Conservation (phyloP, 1,140 invertebrate species). For the Polypedilum pembai region DNA sequence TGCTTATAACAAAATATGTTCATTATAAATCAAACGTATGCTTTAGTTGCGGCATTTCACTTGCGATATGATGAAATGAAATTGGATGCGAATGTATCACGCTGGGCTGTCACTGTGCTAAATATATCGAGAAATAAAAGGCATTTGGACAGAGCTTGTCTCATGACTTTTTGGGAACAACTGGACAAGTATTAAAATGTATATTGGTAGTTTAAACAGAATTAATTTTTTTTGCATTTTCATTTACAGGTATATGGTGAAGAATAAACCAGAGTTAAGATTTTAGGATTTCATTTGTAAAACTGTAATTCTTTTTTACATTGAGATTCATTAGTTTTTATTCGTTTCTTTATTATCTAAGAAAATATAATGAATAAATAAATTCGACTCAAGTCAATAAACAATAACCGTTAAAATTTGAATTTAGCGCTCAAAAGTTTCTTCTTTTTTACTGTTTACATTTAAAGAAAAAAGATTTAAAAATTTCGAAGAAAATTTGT, state of each 20-base stretch:
- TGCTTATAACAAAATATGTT: constrained; percentile 30
- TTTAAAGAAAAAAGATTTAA: neutral
- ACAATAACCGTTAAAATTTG: neutral
- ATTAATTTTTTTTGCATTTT: constrained; percentile 38
- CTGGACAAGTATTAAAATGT: constrained; percentile 70
- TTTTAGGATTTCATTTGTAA: constrained; percentile 52
- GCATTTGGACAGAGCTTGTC: constrained; percentile 90
- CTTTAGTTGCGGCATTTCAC: constrained; percentile 92
- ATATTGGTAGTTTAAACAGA: constrained; percentile 21
- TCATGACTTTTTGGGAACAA: constrained; percentile 96
- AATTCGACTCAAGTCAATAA: neutral
- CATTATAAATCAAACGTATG: constrained; percentile 31
- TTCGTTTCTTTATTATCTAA: neutral
- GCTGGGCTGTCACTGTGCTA: constrained; percentile 93
- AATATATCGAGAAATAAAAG: constrained; percentile 86
- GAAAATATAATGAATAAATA: neutral
- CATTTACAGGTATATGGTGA: constrained; percentile 78
- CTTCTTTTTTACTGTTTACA: neutral
- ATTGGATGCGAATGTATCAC: constrained; percentile 85
- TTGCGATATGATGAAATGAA: constrained; percentile 95
- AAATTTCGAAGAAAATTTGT: neutral
- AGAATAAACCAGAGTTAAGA: constrained; percentile 83
- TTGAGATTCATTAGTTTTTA: neutral
- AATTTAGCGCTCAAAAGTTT: neutral
- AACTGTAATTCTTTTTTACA: neutral